Conservation (phyloP, 2,113 vertebrate genomes). For the Xenopus laevis region DNA sequence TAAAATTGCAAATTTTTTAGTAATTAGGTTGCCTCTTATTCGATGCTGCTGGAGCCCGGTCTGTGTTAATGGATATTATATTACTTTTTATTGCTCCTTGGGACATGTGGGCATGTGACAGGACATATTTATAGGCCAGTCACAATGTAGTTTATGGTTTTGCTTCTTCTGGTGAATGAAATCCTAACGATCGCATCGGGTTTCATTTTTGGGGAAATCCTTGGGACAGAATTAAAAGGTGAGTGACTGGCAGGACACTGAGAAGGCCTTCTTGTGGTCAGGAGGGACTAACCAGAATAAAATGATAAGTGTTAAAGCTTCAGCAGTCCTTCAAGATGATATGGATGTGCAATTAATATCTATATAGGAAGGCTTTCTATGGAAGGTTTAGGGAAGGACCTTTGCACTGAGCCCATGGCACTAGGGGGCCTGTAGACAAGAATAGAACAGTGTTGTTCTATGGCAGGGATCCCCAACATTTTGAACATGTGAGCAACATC, state of each 20-base stretch:
- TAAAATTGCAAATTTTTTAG: no score
- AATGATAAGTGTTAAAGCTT: no score
- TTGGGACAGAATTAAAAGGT: conserved; percentile 1
- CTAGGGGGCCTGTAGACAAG: no score
- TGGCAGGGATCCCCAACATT: no score
- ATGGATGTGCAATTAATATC: no score
- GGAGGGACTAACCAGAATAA: no score
- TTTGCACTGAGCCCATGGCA: no score
- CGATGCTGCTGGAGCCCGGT: not conserved
- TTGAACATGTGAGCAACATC: no score
- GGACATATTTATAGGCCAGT: conserved; percentile 24
- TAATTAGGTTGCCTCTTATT: not conserved
- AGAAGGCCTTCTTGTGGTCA: not conserved
- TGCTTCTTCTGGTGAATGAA: conserved; percentile 16
- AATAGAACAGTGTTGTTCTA: no score
- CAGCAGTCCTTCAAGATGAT: no score
- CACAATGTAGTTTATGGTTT: conserved; percentile 26
- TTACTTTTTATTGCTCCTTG: conserved; percentile 19
- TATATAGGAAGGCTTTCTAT: no score
- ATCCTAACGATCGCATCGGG: conserved; percentile 4
- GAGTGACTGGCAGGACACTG: conserved; percentile 6
- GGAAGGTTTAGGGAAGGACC: no score
- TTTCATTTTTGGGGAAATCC: conserved; percentile 5
- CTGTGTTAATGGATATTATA: conserved; percentile 24
- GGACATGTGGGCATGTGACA: conserved; percentile 19